Conservation (phyloP, 2,113 vertebrate species). For the Periophthalmodon schlosseri region DNA sequence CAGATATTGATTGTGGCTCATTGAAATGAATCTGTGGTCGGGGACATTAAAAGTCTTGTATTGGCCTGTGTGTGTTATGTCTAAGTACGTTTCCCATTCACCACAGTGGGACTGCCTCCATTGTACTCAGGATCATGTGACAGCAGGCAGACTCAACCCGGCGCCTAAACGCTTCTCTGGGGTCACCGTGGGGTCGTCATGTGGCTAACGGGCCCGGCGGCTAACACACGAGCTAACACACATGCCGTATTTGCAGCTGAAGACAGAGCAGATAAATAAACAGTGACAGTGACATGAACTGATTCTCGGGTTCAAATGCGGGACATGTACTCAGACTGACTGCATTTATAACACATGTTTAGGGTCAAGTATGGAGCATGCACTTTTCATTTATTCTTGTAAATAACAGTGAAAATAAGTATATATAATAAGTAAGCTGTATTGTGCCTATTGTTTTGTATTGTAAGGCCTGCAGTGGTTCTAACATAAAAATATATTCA, state of each 20-base stretch:
- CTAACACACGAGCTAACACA: slow-evolving; percentile 40
- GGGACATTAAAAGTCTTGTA: slow-evolving; percentile 15
- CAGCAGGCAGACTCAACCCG: slow-evolving; percentile 71
- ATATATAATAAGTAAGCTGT: neutral
- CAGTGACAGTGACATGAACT: neutral
- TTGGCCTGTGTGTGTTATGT: slow-evolving; percentile 12
- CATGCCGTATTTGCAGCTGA: slow-evolving; percentile 8
- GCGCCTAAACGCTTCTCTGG: slow-evolving; percentile 71
- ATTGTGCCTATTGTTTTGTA: neutral
- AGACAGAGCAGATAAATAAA: slow-evolving; percentile 15
- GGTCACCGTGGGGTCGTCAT: slow-evolving; percentile 68
- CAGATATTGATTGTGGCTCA: slow-evolving; percentile 18
- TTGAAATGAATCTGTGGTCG: slow-evolving; percentile 1
- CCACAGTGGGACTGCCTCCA: slow-evolving; percentile 23
- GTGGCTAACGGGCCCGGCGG: slow-evolving; percentile 59
- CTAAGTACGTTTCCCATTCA: slow-evolving; percentile 14
- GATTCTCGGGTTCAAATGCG: slow-evolving; percentile 6
- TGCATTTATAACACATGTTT: neutral
- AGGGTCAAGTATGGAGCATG: neutral
- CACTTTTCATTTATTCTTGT: neutral
- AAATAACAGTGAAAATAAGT: slow-evolving; percentile 3
- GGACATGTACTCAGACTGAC: slow-evolving; percentile 12
- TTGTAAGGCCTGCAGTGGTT: neutral
- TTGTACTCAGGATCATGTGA: slow-evolving; percentile 78
- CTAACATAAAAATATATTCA: neutral